Base-by-base conservation (phyloP, 2,113 vertebrate genomes). In the Chaetorhynchus papuensis region DNA sequence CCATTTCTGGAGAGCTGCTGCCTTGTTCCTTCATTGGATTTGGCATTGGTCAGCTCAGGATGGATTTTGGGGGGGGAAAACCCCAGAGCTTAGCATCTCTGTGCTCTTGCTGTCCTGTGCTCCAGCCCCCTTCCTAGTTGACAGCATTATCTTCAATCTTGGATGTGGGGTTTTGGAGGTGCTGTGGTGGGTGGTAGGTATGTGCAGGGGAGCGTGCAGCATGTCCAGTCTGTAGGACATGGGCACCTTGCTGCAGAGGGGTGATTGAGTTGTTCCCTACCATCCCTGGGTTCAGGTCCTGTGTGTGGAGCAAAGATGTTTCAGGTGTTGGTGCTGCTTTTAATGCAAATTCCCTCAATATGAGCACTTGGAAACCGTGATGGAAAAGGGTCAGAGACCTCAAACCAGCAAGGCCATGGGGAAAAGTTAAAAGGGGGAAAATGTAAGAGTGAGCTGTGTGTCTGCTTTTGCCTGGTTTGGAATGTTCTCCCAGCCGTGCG, bases 361-460 rank as follows among this genome's bases (percentile, higher is more conserved):
- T 24, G 23, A 66, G 35, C 53, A 31, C n/a, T 4, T 61, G 53
- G 78, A 81, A 82, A 60, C 39, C 13, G 1, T 42, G 37, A 30
- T 6, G 17, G 49, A 50, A 79, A 77, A 78, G 18, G 13, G 21
- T 39, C 31, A 28, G 56, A 75, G 31, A 71, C n/a, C 70, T 72
- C 44, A 71, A 61, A 72, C 21, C 45, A 19, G 24, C 0, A 0
- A 64, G 15, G 10, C 30, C 28, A 3, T 1, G 13, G 77, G 63
- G 37, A 70, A 47, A 63, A 75, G 15, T 45, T 71, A 54, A 69
- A 69, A 15, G 9, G 23, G 8, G 10, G 13, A 14, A 71, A 21
- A 63, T 8, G 5, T 53, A 22, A 78, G 60, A 70, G 42, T 1
- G 3, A 80, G 28, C 21, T 59, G 33, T 76, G 45, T n/a, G 10